These are phyloP conservation scores for Thunnus albacares DNA, from an alignment of 2,797 vertebrate species.

Conservation along the genomic window DNA sequence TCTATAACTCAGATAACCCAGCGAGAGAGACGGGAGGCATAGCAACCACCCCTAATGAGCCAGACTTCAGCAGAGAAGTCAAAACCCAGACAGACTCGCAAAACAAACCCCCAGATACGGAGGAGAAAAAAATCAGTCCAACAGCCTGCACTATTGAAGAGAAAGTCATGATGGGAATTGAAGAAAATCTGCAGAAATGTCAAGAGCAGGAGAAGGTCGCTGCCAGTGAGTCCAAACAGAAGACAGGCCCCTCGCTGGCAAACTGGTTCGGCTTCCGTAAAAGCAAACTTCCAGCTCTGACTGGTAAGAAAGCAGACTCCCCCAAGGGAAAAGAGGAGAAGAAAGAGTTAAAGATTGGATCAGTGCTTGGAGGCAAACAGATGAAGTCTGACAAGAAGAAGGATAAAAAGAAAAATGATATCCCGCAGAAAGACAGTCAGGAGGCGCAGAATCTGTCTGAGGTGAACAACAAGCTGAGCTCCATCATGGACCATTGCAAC, in stretches of 20 bases:
- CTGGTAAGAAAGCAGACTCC: constrained; percentile 87
- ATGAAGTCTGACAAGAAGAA: constrained; percentile 90
- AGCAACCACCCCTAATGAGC: constrained; percentile 58
- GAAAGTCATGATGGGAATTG: constrained; percentile 96
- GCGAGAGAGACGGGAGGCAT: constrained; percentile 68
- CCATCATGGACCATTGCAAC: constrained; percentile 86
- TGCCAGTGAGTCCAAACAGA: constrained; percentile 87
- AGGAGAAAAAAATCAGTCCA: constrained; percentile 76
- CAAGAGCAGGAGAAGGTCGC: constrained; percentile 89
- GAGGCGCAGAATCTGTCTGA: constrained; percentile 82
- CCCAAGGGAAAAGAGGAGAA: constrained; percentile 91
- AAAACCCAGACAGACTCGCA: constrained; percentile 73
- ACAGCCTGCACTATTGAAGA: constrained; percentile 91
- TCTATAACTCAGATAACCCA: constrained; percentile 70
- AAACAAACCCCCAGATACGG: constrained; percentile 75
- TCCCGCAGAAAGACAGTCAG: constrained; percentile 80
- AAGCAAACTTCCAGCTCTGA: constrained; percentile 91
- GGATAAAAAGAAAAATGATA: constrained; percentile 90
- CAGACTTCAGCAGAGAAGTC: constrained; percentile 74
- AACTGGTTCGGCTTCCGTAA: constrained; percentile 95
- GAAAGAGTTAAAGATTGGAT: constrained; percentile 89
- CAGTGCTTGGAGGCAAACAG: constrained; percentile 89
- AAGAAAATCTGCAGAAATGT: constrained; percentile 93
- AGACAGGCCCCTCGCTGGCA: constrained; percentile 89
- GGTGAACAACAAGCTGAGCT: constrained; percentile 79